Percentiles rank a stretch among this genome's conserved stretches.
These are phyloP conservation scores for Procambarus clarkii DNA, from an alignment of 1,140 invertebrate species.

Conservation along the genomic window DNA sequence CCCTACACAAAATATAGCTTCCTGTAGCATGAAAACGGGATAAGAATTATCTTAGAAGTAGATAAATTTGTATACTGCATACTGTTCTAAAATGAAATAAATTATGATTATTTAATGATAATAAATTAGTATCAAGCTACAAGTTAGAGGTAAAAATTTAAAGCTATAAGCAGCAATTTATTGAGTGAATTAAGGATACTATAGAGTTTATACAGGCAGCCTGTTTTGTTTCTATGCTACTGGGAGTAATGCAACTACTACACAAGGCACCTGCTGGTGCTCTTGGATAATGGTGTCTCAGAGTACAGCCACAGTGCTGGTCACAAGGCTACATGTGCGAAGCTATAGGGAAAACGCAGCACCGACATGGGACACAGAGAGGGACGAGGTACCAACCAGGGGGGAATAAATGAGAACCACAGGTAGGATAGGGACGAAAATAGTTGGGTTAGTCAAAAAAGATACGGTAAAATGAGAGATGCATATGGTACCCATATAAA, in stretches of 20 bases:
- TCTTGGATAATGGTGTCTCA: slow-evolving; percentile 17
- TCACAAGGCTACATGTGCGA: slow-evolving; percentile 44
- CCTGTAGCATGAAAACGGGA: not conserved
- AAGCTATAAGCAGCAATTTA: slow-evolving; percentile 34
- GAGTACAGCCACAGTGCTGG: slow-evolving; percentile 18
- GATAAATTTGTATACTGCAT: not conserved
- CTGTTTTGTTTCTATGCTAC: slow-evolving; percentile 33
- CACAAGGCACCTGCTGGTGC: slow-evolving; percentile 36
- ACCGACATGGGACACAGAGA: slow-evolving; percentile 17
- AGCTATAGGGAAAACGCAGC: slow-evolving; percentile 16
- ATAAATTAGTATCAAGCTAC: slow-evolving; percentile 16
- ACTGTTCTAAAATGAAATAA: not conserved
- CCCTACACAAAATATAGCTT: not conserved
- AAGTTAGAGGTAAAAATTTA: slow-evolving; percentile 15
- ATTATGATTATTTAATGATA: not conserved
- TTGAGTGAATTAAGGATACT: slow-evolving; percentile 10
- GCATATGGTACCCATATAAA: not conserved
- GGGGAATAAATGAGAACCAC: not conserved
- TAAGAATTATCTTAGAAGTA: not conserved
- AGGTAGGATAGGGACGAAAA: not conserved
- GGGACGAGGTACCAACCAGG: not conserved
- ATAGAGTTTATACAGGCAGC: slow-evolving; percentile 29
- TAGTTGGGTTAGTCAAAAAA: not conserved
- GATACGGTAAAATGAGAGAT: not conserved
- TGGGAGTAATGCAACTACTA: slow-evolving; percentile 42